A percentile compares a stretch with the other conserved stretches of the same genome.
Conservation (phyloP, 2,113 vertebrate species). For the Baryphthengus martii region DNA sequence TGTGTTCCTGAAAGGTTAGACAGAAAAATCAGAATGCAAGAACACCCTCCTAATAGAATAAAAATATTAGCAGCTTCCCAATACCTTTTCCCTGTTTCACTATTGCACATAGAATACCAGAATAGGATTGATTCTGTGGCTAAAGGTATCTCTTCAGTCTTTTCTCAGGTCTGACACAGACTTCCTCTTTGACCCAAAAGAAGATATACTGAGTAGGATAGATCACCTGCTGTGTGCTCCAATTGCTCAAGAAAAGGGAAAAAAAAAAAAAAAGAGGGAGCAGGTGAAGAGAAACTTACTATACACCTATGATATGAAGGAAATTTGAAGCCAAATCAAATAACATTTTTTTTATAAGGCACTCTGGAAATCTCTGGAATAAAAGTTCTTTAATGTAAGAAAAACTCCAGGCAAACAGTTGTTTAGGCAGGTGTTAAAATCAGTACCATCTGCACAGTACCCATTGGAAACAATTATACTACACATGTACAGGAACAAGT, state of each 20-base stretch:
- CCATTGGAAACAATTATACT: background rate
- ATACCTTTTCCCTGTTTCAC: background rate
- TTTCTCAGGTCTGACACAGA: background rate
- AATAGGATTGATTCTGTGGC: background rate
- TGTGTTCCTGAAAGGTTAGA: background rate
- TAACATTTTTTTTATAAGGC: background rate
- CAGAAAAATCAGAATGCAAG: background rate
- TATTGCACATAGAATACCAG: background rate
- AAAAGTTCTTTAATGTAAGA: background rate
- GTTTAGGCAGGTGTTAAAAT: background rate
- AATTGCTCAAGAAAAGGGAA: background rate
- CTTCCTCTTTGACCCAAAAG: background rate
- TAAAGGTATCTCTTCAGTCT: background rate
- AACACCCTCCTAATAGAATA: rapidly evolving
- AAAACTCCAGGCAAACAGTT: background rate
- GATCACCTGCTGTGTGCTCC: background rate
- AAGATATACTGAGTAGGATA: background rate
- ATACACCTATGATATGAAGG: background rate
- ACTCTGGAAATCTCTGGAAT: background rate
- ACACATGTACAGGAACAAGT: background rate
- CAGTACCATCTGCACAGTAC: background rate
- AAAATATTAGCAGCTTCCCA: background rate
- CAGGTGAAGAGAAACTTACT: background rate
- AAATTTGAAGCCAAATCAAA: background rate
- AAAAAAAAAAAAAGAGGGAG: no score